Conservation (phyloP, 2,113 vertebrate genomes). For the Sus scrofa region T2T-Sscrofa CM000825.6:80566501-80567000, state of each 20-base stretch:
- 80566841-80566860: fast-evolving
- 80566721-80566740: neutral
- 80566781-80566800: neutral
- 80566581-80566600: neutral
- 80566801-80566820: neutral
- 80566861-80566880: neutral
- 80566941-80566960: fast-evolving
- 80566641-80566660: neutral
- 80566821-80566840: fast-evolving
- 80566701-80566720: neutral
- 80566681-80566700: neutral
- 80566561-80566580: fast-evolving
- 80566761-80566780: neutral
- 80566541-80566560: neutral
- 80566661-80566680: neutral
- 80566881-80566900: neutral
- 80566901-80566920: neutral
- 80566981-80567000: neutral
- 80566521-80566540: neutral
- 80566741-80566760: neutral
- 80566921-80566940: fast-evolving
- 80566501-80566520: neutral
- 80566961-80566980: fast-evolving
- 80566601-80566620: neutral
- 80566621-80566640: neutral